These are phyloP conservation scores for Tragelaphus scriptus DNA, from an alignment of 2,113 vertebrate genomes.

Conservation along the genomic window DNA sequence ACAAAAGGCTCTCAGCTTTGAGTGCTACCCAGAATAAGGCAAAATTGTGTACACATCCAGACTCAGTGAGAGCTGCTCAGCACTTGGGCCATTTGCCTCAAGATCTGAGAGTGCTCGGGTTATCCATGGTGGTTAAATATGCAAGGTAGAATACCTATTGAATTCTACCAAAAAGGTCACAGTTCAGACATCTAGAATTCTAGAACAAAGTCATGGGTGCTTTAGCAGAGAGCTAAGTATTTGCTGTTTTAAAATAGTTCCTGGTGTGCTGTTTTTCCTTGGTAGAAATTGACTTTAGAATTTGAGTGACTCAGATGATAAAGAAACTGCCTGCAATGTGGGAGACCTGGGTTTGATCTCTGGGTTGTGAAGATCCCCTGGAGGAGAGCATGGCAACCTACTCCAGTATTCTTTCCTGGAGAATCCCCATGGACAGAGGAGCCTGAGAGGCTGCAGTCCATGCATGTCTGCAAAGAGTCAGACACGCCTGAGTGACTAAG, in stretches of 20 bases:
- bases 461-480: neutral
- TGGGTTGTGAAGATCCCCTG: neutral
- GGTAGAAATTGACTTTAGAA: neutral
- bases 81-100: neutral
- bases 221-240: neutral
- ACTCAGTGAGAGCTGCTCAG: neutral
- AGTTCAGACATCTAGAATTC: neutral
- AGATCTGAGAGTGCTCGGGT: neutral
- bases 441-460: neutral
- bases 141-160: neutral
- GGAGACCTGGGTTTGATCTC: neutral
- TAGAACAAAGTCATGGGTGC: neutral
- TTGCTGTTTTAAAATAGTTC: neutral
- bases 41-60: neutral
- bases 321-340: neutral
- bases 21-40: neutral
- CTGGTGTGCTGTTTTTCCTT: neutral
- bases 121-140: neutral
- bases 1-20: neutral
- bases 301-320: neutral
- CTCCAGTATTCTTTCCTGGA: neutral
- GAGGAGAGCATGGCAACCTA: neutral
- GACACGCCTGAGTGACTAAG: neutral
- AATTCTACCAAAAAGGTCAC: neutral
- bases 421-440: neutral